Base-by-base conservation (phyloP, 2,797 vertebrate genomes). In the Sebastes oblongus region DNA sequence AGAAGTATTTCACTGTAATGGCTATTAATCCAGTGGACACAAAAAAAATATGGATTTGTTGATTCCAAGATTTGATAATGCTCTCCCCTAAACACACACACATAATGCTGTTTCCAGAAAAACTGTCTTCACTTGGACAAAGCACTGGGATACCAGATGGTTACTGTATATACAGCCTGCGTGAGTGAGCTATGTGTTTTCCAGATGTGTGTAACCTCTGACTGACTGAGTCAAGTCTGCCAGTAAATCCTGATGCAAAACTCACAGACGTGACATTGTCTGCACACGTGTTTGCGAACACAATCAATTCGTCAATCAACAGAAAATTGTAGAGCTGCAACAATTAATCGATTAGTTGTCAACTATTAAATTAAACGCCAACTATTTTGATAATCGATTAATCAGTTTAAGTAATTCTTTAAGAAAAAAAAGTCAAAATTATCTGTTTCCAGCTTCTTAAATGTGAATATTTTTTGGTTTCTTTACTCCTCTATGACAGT, bases 171-270 rank as follows among this genome's bases (percentile, higher is more conserved):
- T 75, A 42, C 22, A 2, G 18, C 66, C 20, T 77, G 42, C 75
- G 50, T 79, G 16, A 64, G n/a, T 72, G 72, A 24, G 24, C 69
- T 72, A 11, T 66, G 8, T 89, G 83, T 84, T 91, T 90, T 92
- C 88, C 92, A 93, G 91, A 92, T 92, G 91, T 91, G 77, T 64
- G 65, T 66, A 70, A 67, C 55, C 70, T 69, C 70, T 80, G 66
- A 70, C 66, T 78, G 70, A 78, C 68, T 77, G 66, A 66, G 27
- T 78, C 50, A 72, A 46, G 25, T 83, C 74, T 88, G 82, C 77
- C 71, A 81, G 77, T 85, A 86, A 88, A 80, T 62, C 30, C 24
- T 12, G 64, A 72, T 11, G 50, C 55, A 42, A 30, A 66, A 54
- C 42, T 18, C 68, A 55, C 50, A n/a, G 50, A 54, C 25, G 18